phyloP scores from a whole-genome alignment of 2,797 vertebrate genomes.

The Remorina albescens region DNA sequence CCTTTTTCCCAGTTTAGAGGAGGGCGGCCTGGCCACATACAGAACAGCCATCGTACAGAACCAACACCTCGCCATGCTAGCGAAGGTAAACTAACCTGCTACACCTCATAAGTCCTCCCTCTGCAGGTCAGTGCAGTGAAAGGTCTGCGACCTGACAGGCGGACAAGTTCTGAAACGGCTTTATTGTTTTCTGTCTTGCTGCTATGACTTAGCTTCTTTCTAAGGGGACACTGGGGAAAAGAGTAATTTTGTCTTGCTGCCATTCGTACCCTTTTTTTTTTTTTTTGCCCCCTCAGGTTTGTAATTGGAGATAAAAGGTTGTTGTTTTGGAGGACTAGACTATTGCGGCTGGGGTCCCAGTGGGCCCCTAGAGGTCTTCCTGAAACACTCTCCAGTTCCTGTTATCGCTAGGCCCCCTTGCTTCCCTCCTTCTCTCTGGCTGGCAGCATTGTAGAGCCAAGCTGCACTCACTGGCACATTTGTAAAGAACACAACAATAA shows the following conservation, averaged over 20 bases:
- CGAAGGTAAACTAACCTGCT: constrained; percentile 87
- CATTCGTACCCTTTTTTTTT: constrained; percentile 33
- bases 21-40: constrained; percentile 97
- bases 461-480: constrained; percentile 67
- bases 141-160: constrained; percentile 33
- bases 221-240: constrained; percentile 62
- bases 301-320: constrained; percentile 84
- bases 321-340: constrained; percentile 73
- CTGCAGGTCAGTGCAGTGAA: constrained; percentile 26
- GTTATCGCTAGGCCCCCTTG: constrained; percentile 50
- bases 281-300: constrained; percentile 57
- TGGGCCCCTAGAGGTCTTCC: constrained; percentile 68
- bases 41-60: constrained; percentile 99
- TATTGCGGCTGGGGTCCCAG: constrained; percentile 57
- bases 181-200: constrained; percentile 60
- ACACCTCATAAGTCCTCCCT: not conserved
- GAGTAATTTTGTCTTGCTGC: constrained; percentile 62
- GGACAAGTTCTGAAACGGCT: constrained; percentile 25
- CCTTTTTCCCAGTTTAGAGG: constrained; percentile 94
- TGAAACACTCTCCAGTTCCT: constrained; percentile 67
- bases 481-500: constrained; percentile 79
- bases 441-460: constrained; percentile 54
- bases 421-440: constrained; percentile 28
- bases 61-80: constrained; percentile 97
- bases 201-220: constrained; percentile 55